Evolutionary conservation across 1,140 invertebrate genomes (phyloP), one percentile per base, ranked within the genome.

Genomic region (Teleogryllus occipitalis): DNA sequence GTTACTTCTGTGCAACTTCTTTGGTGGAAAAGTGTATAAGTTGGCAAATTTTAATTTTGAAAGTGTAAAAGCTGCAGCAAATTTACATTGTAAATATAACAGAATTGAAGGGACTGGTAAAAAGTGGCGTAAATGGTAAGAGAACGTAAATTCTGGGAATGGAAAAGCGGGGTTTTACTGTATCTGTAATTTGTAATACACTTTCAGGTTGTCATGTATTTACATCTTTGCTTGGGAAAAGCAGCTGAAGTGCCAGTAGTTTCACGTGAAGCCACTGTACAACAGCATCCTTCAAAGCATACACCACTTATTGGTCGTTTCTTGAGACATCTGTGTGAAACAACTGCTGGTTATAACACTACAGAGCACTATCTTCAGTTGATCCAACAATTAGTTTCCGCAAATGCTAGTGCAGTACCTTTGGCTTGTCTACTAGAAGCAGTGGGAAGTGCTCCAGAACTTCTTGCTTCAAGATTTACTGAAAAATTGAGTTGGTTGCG

Each of bases 361-460:
- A 83, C 94, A 7, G 87, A 90, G 80, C 84, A 89, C 81, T 95
- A 94, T 85, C 83, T 92, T 3, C 87, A 89, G 77, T 89, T 94
- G 84, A 88, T 93, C 81, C 89, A 90, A 76, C 86, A 90, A 46
- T 83, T 93, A 22, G 85, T 93, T 80, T 88, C 88, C 78, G 89
- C 89, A 72, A 89, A 88, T 84, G 87, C 89, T 85, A 89, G 90
- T 90, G 47, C 90, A 79, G 88, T 90, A 84, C 87, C 92, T 0
- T 85, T 95, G 80, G 90, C 90, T 81, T 94, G 92, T 82, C 87
- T 95, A 81, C 85, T 95, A 75, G 94, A 95, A 86, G 86, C 94
- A 18, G 87, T 94, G 46, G 93, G 93, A 8, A 92, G 91, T 82
- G 88, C 91, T 74, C 90, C 92, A 4, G 86, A 90, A 73, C 85